phyloP scores from a whole-genome alignment of 1,140 invertebrate species.

The Drosophila asahinai region DNA sequence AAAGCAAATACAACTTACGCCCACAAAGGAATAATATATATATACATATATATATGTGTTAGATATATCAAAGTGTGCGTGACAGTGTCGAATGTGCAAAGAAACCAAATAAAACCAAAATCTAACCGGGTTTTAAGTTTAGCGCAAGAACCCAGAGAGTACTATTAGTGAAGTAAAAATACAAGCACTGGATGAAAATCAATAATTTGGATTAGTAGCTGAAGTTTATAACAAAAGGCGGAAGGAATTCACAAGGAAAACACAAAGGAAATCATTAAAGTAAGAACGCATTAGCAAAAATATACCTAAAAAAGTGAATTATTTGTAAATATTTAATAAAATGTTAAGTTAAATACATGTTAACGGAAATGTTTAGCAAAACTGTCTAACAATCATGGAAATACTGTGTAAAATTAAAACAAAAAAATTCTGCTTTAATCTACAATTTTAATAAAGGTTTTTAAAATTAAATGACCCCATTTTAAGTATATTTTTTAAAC shows the following conservation, averaged over 20 bases:
- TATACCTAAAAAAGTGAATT: too few species aligned
- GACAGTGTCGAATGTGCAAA: slow-evolving; percentile 35
- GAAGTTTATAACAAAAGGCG: slow-evolving; percentile 46
- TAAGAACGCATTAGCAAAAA: slow-evolving; percentile 38
- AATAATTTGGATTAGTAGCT: slow-evolving; percentile 80
- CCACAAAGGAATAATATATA: slow-evolving; percentile 23
- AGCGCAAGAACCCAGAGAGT: slow-evolving; percentile 28
- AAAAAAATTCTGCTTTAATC: too few species aligned
- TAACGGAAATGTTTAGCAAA: not conserved
- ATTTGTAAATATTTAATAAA: not conserved
- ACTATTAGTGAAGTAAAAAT: slow-evolving; percentile 42
- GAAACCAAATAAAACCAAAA: slow-evolving; percentile 37
- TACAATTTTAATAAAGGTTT: not conserved
- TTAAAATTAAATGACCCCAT: not conserved
- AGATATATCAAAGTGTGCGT: slow-evolving; percentile 29
- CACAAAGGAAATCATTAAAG: slow-evolving; percentile 50
- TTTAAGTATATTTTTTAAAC: slow-evolving; percentile 17
- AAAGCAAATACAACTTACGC: slow-evolving; percentile 29
- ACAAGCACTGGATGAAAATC: slow-evolving; percentile 63
- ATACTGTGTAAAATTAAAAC: not conserved
- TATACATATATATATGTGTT: too few species aligned
- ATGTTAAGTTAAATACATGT: not conserved
- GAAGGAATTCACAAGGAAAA: slow-evolving; percentile 15
- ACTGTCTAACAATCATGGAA: not conserved
- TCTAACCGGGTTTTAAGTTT: slow-evolving; percentile 32